Percentiles rank a stretch among this genome's conserved stretches.
These are phyloP conservation scores for Lapara coniferarum DNA, from an alignment of 2,888 invertebrate species.

Conservation along the genomic window DNA sequence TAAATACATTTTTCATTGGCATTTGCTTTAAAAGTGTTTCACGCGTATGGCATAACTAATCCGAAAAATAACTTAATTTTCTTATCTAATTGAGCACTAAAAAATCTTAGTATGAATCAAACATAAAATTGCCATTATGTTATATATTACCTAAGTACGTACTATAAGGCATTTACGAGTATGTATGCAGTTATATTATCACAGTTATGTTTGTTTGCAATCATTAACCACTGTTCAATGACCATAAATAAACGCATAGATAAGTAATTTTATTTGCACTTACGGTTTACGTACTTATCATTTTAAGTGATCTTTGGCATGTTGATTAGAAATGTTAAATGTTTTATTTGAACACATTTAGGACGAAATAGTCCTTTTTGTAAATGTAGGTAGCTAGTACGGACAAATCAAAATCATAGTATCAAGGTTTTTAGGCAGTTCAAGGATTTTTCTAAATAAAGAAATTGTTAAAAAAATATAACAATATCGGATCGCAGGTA, in stretches of 20 bases:
- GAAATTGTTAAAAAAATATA: too few species aligned
- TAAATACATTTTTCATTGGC: background rate
- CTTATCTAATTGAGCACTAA: background rate
- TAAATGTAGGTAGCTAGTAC: too few species aligned
- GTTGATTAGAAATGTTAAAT: background rate
- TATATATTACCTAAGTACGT: slow-evolving; percentile 2
- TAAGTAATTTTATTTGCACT: slow-evolving; percentile 15
- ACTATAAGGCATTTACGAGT: background rate
- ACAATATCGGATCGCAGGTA: too few species aligned
- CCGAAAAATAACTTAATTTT: background rate
- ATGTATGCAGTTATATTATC: slow-evolving; percentile 9
- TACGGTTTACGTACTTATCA: slow-evolving; percentile 5
- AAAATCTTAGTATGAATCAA: background rate
- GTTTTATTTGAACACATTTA: too few species aligned
- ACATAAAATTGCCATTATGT: background rate
- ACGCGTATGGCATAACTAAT: background rate
- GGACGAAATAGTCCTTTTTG: too few species aligned
- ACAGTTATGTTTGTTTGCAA: slow-evolving; percentile 23
- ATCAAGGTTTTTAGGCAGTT: too few species aligned
- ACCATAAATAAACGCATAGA: slow-evolving; percentile 2
- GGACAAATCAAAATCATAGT: too few species aligned
- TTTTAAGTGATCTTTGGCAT: slow-evolving; percentile 23
- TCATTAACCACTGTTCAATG: slow-evolving; percentile 14
- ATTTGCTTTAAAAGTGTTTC: background rate
- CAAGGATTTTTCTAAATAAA: too few species aligned